These are phyloP conservation scores for Penaeus vannamei DNA, from an alignment of 1,140 invertebrate species.

Conservation along the genomic window DNA sequence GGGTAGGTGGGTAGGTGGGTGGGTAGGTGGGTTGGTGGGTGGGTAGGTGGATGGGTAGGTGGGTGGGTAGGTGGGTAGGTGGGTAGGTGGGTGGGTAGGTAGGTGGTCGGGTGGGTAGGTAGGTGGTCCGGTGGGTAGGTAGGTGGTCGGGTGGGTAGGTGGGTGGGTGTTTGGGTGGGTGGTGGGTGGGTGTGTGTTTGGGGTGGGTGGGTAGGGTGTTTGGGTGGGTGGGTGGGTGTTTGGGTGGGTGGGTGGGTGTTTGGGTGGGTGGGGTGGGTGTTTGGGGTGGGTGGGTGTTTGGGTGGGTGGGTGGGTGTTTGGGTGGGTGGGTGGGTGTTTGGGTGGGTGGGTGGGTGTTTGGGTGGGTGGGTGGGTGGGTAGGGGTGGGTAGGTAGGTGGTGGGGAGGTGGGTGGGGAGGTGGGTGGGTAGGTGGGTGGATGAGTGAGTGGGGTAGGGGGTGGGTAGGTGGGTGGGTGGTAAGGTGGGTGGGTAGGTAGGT, in stretches of 20 bases:
- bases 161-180: not conserved
- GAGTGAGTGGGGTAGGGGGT: too few relatives aligned
- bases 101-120: too few relatives aligned
- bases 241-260: not conserved
- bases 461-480: not conserved
- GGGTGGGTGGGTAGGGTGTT: too few relatives aligned
- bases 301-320: too few relatives aligned
- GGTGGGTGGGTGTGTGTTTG: too few relatives aligned
- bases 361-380: not conserved
- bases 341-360: not conserved
- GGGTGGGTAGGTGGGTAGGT: not conserved
- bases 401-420: too few relatives aligned
- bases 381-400: too few relatives aligned
- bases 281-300: too few relatives aligned
- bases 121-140: not conserved
- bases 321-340: too few relatives aligned
- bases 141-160: not conserved
- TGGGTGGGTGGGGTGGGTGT: not conserved
- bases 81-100: too few relatives aligned
- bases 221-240: not conserved
- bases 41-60: not conserved
- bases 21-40: not conserved
- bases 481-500: not conserved
- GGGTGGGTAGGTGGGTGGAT: not conserved
- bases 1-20: too few relatives aligned